These are phyloP conservation scores for Lates japonicus DNA, from an alignment of 2,797 vertebrate species.

Conservation along the genomic window DNA sequence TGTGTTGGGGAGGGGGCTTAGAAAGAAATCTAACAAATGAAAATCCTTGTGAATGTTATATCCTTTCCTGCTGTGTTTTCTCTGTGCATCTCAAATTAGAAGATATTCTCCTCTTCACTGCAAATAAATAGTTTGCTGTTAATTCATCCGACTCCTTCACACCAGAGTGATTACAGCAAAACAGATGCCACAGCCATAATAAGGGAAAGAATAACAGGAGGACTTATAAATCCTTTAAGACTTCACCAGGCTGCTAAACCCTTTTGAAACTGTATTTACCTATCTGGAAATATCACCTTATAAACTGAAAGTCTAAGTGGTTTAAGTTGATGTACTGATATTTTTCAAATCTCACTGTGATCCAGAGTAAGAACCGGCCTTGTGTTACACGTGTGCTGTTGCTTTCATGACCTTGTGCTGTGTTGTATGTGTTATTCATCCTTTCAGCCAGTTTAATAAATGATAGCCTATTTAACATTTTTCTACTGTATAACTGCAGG, in stretches of 20 bases:
- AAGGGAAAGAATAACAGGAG: background rate
- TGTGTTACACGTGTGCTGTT: background rate
- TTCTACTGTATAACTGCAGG: background rate
- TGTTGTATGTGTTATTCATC: slow-evolving; percentile 2
- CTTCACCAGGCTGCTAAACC: background rate
- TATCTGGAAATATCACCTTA: slow-evolving; percentile 1
- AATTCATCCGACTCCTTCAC: slow-evolving; percentile 30
- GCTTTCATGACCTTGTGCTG: background rate
- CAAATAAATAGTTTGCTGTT: slow-evolving; percentile 30
- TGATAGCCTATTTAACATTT: background rate
- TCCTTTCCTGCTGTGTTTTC: slow-evolving; percentile 26
- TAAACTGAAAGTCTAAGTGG: slow-evolving; percentile 5
- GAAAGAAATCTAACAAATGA: slow-evolving; percentile 23
- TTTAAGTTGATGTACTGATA: background rate
- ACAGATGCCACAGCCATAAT: slow-evolving; percentile 5
- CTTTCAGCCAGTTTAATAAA: background rate
- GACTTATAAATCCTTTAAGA: slow-evolving; percentile 17
- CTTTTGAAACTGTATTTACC: slow-evolving; percentile 16
- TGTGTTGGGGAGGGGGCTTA: background rate
- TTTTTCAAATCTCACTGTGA: background rate
- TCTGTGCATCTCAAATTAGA: slow-evolving; percentile 24
- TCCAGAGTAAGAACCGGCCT: background rate
- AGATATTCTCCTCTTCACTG: slow-evolving; percentile 25
- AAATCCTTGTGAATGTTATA: slow-evolving; percentile 32
- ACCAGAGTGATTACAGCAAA: slow-evolving; percentile 26